phyloP scores from a whole-genome alignment of 2,888 invertebrate genomes.

The Apomyelois bistriatella region DNA sequence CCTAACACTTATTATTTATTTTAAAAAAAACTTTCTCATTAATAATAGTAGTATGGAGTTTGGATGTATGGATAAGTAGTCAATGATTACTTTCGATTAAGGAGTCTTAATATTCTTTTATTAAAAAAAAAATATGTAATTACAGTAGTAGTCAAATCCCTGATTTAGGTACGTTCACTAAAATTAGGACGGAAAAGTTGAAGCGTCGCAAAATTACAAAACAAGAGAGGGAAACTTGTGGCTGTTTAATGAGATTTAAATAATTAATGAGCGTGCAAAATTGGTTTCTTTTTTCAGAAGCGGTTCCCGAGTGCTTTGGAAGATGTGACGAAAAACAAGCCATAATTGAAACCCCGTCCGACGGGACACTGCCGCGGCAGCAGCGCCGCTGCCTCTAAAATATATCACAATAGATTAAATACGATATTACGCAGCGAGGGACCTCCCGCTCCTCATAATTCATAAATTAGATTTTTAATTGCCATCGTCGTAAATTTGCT shows the following conservation, averaged over 20 bases:
- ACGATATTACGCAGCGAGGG: slow-evolving; percentile 40
- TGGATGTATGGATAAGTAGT: too few species aligned
- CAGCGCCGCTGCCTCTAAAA: slow-evolving; percentile 27
- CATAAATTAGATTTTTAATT: slow-evolving; percentile 59
- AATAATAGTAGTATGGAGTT: too few species aligned
- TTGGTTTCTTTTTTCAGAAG: slow-evolving; percentile 74
- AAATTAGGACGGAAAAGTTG: slow-evolving; percentile 44
- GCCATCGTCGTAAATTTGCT: slow-evolving; percentile 49
- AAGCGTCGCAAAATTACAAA: slow-evolving; percentile 60
- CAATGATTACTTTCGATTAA: too few species aligned
- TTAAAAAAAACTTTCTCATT: too few species aligned
- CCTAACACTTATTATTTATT: too few species aligned
- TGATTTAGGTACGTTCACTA: slow-evolving; percentile 51
- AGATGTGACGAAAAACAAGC: slow-evolving; percentile 64
- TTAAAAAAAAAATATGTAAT: slow-evolving; percentile 15
- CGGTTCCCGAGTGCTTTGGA: slow-evolving; percentile 49
- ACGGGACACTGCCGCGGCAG: slow-evolving; percentile 29
- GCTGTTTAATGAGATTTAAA: slow-evolving; percentile 79
- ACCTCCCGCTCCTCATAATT: slow-evolving; percentile 42
- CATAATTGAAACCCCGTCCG: slow-evolving; percentile 67
- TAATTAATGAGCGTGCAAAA: slow-evolving; percentile 80
- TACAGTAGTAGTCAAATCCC: slow-evolving; percentile 27
- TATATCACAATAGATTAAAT: slow-evolving; percentile 25
- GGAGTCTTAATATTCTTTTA: too few species aligned
- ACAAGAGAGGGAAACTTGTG: slow-evolving; percentile 66